phyloP scores from a whole-genome alignment of 1,140 invertebrate species.

The Cecropterus lyciades region DNA sequence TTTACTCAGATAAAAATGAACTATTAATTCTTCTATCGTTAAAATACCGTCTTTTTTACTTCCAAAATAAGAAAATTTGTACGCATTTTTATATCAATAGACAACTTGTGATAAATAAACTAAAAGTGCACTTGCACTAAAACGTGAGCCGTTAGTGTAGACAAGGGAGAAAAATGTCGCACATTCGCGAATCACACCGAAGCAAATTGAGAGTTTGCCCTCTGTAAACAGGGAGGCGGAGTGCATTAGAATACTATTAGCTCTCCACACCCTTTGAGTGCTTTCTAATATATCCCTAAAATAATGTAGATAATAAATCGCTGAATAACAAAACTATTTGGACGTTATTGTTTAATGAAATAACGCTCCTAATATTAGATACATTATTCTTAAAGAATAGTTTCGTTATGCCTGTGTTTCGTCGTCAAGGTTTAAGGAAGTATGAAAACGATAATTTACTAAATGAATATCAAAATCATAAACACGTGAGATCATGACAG shows the following conservation, averaged over 20 bases:
- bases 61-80: too few species aligned
- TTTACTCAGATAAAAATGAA: too few species aligned
- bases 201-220: conserved; percentile 72
- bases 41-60: too few species aligned
- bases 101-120: too few species aligned
- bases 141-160: conserved; percentile 46
- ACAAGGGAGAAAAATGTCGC: conserved; percentile 55
- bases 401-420: too few species aligned
- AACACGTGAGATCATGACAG: too few species aligned
- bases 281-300: conserved; percentile 13
- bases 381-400: too few species aligned
- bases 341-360: neutral
- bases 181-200: conserved; percentile 69
- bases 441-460: too few species aligned
- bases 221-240: conserved; percentile 57
- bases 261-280: conserved; percentile 48
- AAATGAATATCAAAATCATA: too few species aligned
- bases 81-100: too few species aligned
- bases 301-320: neutral
- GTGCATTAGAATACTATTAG: conserved; percentile 73
- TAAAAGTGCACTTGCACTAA: conserved; percentile 29
- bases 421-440: too few species aligned
- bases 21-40: too few species aligned
- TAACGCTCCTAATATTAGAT: neutral
- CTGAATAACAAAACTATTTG: neutral